These are phyloP conservation scores for Lepus americanus DNA, from an alignment of 2,113 vertebrate species.

Conservation along the genomic window DNA sequence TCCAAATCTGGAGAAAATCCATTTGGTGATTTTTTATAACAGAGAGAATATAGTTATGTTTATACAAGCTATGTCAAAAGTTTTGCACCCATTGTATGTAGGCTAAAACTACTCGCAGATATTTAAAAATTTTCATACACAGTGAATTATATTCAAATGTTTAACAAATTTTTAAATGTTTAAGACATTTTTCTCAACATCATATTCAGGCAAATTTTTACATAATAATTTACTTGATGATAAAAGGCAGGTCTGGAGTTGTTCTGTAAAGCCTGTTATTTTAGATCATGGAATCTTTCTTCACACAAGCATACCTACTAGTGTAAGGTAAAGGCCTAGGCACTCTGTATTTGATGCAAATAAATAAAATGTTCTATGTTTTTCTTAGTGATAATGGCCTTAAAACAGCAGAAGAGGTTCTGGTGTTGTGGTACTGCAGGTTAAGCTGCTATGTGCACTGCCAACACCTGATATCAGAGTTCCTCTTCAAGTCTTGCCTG, in stretches of 20 bases:
- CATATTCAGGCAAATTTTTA: slow-evolving; percentile 8
- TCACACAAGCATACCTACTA: neutral
- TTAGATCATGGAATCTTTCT: neutral
- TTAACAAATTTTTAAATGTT: slow-evolving; percentile 5
- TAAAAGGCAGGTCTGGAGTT: neutral
- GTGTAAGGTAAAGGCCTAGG: neutral
- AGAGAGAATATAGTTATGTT: neutral
- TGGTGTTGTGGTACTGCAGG: too few relatives aligned
- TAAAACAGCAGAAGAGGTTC: neutral
- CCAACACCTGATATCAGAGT: too few relatives aligned
- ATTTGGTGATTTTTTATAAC: neutral
- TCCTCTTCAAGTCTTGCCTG: too few relatives aligned
- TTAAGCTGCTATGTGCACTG: too few relatives aligned
- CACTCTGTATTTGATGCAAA: neutral
- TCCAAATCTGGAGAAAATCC: neutral
- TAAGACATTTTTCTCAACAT: neutral
- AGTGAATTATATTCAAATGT: neutral
- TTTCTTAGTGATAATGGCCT: neutral
- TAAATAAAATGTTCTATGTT: neutral
- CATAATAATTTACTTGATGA: neutral
- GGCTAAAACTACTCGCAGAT: slow-evolving; percentile 31
- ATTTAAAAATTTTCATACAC: neutral
- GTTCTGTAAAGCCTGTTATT: neutral
- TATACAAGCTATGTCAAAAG: neutral
- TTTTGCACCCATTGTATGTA: neutral